A percentile compares a stretch with the other conserved stretches of the same genome.
phyloP scores from a whole-genome alignment of 2,888 invertebrate species.

The Hedya salicella region DNA sequence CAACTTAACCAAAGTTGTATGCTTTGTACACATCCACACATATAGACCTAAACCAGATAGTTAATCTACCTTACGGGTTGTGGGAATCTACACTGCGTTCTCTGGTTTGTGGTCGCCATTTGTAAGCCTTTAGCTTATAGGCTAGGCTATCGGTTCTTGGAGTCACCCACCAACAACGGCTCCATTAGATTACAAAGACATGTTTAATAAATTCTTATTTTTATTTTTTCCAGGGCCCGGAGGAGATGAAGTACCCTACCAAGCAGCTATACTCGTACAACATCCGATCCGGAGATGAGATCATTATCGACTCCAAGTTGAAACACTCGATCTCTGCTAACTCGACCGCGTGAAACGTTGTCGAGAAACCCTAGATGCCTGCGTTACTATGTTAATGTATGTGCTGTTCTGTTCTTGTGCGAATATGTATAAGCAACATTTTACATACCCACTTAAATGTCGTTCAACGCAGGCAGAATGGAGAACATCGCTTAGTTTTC shows the following conservation, averaged over 20 bases:
- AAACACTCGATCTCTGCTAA: constrained; percentile 80
- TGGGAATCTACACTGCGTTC: too few species aligned
- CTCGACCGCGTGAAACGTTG: constrained; percentile 57
- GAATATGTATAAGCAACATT: background rate
- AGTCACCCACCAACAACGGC: too few species aligned
- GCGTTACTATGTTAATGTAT: background rate
- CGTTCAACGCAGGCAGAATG: constrained; percentile 7
- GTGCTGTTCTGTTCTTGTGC: background rate
- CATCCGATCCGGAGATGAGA: constrained; percentile 95
- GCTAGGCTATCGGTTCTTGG: too few species aligned
- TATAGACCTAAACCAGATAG: too few species aligned
- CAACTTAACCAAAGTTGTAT: too few species aligned
- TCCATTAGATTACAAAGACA: too few species aligned
- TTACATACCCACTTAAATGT: background rate
- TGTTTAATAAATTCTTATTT: too few species aligned
- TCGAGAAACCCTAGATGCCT: constrained; percentile 4
- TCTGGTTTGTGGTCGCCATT: too few species aligned
- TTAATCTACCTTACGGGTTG: too few species aligned
- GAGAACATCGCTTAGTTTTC: background rate
- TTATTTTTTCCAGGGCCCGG: constrained; percentile 91
- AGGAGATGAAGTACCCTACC: constrained; percentile 95
- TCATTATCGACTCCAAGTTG: constrained; percentile 93
- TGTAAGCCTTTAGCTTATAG: too few species aligned
- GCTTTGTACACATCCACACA: too few species aligned
- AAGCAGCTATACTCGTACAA: constrained; percentile 97